These are phyloP conservation scores for Patella caerulea DNA, from an alignment of 2,888 invertebrate genomes.

Conservation along the genomic window DNA sequence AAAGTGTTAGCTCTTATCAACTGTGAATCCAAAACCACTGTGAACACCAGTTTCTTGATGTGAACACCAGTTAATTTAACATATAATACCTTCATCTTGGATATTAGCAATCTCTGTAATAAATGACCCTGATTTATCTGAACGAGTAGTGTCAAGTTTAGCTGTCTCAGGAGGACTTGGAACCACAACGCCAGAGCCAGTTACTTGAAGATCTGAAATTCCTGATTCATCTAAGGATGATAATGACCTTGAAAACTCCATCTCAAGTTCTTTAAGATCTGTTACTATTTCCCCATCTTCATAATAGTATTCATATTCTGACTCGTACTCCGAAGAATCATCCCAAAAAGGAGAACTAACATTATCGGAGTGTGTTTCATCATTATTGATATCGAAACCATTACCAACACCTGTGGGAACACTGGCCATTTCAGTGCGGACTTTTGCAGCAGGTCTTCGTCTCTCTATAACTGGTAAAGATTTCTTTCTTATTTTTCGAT, in stretches of 20 bases:
- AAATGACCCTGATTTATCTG: background rate
- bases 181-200: background rate
- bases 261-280: background rate
- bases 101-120: background rate
- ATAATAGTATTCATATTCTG: slow-evolving; percentile 4
- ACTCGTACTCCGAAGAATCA: background rate
- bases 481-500: background rate
- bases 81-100: background rate
- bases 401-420: background rate
- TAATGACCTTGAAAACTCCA: background rate
- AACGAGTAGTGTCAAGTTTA: background rate
- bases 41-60: no score
- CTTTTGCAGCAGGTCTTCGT: background rate
- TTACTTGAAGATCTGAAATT: background rate
- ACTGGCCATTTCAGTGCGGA: background rate
- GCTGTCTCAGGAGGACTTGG: background rate
- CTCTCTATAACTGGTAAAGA: background rate
- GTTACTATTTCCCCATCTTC: background rate
- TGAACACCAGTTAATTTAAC: background rate
- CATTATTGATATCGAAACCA: background rate
- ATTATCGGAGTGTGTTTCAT: background rate
- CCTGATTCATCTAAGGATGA: background rate
- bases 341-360: background rate
- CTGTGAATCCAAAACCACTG: no score
- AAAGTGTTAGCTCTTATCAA: no score